phyloP scores from a whole-genome alignment of 2,888 invertebrate genomes.

The Drosophila neutralis region DNA sequence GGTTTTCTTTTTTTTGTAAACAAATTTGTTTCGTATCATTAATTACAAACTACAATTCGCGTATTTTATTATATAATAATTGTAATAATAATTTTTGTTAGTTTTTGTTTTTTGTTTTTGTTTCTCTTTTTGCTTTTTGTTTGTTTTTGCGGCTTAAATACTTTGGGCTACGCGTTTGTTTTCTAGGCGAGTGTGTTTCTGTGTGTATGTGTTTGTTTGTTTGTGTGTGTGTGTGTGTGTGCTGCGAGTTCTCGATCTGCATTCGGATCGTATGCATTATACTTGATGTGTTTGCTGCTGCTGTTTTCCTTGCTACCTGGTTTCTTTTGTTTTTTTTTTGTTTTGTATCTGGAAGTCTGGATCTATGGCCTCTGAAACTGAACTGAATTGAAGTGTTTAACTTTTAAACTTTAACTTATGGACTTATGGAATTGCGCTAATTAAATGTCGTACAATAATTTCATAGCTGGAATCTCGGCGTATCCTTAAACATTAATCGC shows the following conservation, averaged over 20 bases:
- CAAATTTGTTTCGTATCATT: slow-evolving; percentile 73
- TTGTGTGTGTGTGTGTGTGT: slow-evolving; percentile 20
- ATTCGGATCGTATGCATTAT: slow-evolving; percentile 28
- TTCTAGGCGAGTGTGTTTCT: slow-evolving; percentile 54
- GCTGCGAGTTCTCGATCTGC: slow-evolving; percentile 31
- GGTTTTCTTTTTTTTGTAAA: slow-evolving; percentile 67
- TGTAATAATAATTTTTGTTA: slow-evolving; percentile 70
- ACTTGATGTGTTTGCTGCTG: slow-evolving; percentile 3
- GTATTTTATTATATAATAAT: slow-evolving; percentile 62
- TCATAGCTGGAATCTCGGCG: slow-evolving; percentile 77
- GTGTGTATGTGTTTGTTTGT: not conserved
- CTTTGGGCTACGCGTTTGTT: slow-evolving; percentile 67
- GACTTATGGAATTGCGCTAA: slow-evolving; percentile 81
- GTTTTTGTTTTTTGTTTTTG: slow-evolving; percentile 41
- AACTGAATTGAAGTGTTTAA: slow-evolving; percentile 38
- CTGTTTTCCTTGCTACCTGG: not conserved
- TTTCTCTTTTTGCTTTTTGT: slow-evolving; percentile 38
- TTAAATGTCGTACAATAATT: slow-evolving; percentile 74
- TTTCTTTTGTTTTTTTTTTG: not conserved
- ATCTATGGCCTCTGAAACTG: slow-evolving; percentile 70
- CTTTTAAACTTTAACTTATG: slow-evolving; percentile 61
- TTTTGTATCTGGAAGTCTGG: slow-evolving; percentile 43
- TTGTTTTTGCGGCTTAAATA: slow-evolving; percentile 79
- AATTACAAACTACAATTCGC: slow-evolving; percentile 80
- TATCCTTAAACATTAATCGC: slow-evolving; percentile 21